Conservation (phyloP, 2,797 vertebrate genomes). For the Somateria mollissima region DNA sequence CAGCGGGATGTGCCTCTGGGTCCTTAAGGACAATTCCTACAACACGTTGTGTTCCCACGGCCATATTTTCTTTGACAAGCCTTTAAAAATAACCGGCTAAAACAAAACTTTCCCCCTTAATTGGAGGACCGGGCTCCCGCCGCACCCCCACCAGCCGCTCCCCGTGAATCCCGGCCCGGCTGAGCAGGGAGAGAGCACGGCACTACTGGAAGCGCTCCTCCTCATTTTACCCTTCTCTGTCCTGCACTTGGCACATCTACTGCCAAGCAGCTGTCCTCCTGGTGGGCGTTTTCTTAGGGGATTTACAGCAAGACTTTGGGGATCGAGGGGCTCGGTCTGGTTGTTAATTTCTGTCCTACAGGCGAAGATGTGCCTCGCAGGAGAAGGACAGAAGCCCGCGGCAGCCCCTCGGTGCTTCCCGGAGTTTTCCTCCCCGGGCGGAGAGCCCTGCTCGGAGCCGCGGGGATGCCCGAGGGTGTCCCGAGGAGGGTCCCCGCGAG, state of each 20-base stretch:
- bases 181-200: not conserved
- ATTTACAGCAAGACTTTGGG: not conserved
- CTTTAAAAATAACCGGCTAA: not conserved
- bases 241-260: not conserved
- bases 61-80: not conserved
- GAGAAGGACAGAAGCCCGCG: too few species aligned
- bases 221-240: not conserved
- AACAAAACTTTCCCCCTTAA: not conserved
- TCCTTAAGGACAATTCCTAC: not conserved
- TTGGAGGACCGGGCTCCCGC: not conserved
- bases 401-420: not conserved
- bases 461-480: too few species aligned
- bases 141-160: not conserved
- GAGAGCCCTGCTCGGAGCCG: too few species aligned
- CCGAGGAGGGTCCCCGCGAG: too few species aligned
- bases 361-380: not conserved
- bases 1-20: not conserved
- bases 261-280: not conserved
- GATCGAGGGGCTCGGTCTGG: not conserved
- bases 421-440: not conserved
- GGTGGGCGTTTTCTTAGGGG: not conserved
- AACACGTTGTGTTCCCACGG: not conserved
- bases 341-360: not conserved
- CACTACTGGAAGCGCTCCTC: too few species aligned
- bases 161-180: not conserved